phyloP scores from a whole-genome alignment of 2,888 invertebrate species.

The Eupeodes luniger region DNA sequence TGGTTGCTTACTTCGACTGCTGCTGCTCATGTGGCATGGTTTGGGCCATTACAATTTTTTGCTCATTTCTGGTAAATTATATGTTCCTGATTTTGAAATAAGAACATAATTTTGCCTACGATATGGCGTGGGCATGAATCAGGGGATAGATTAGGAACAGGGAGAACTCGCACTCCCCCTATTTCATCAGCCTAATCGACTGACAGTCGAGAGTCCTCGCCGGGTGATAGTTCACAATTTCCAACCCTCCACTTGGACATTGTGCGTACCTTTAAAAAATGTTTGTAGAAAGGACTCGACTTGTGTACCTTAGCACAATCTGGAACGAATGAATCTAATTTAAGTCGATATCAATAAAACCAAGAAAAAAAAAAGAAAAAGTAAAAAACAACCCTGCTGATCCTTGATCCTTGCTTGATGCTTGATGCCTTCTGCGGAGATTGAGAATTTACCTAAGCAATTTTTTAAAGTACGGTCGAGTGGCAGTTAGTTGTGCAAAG shows the following conservation, averaged over 20 bases:
- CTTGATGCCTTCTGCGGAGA: too few relatives aligned
- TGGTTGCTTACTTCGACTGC: slow-evolving; percentile 15
- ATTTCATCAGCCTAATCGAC: slow-evolving; percentile 51
- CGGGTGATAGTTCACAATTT: slow-evolving; percentile 27
- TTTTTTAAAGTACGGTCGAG: slow-evolving; percentile 39
- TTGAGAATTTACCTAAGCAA: slow-evolving; percentile 19
- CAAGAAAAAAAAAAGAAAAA: neutral
- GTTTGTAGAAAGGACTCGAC: neutral
- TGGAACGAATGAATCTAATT: slow-evolving; percentile 65
- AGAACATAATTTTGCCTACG: slow-evolving; percentile 59
- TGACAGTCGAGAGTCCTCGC: slow-evolving; percentile 57
- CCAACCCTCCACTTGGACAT: slow-evolving; percentile 47
- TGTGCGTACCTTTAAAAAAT: neutral
- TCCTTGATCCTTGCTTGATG: neutral
- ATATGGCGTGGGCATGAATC: neutral
- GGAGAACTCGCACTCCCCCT: neutral
- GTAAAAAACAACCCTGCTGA: slow-evolving; percentile 14
- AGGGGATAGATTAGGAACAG: slow-evolving; percentile 31
- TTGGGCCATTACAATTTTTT: slow-evolving; percentile 46
- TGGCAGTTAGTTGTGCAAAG: slow-evolving; percentile 35
- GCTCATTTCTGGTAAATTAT: slow-evolving; percentile 67
- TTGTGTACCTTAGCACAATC: slow-evolving; percentile 9
- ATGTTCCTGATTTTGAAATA: slow-evolving; percentile 71
- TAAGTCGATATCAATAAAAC: slow-evolving; percentile 54
- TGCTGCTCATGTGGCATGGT: slow-evolving; percentile 24